Base-by-base conservation (phyloP, 2,888 invertebrate genomes). In the Apodemia mormo region DNA sequence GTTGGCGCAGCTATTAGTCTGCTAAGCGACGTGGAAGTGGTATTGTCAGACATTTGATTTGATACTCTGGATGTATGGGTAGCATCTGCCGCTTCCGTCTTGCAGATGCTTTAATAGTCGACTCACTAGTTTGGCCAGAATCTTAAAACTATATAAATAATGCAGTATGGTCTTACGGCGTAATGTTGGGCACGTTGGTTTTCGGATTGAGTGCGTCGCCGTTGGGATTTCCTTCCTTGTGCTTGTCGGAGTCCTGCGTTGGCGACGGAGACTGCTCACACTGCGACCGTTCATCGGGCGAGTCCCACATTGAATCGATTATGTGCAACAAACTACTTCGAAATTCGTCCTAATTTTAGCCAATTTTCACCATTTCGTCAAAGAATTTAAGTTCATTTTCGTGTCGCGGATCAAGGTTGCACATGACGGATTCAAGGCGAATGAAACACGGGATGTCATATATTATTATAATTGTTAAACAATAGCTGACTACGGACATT, bases 221-320 rank as follows among this genome's bases (percentile, higher is more conserved):
- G 85, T 88, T 89, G 81, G 85, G 78, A 79, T 82, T 84, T 76
- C 79, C 82, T 22, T 92, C 90, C 76, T 87, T 87, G 77, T 85
- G 84, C 77, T 86, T 82, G 64, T 74, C 74, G 8, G 56, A 4
- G 81, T 85, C 82, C 81, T 81, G 82, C 71, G 87, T 84, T 76
- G 86, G 88, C 78, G 89, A 84, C 75, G 82, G 80, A 75, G 84
- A 87, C 73, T 85, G 89, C 85, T 93, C 92, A 83, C 93, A 88
- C 94, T 94, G 94, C 90, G 94, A 93, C 86, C 86, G 88, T 90
- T 93, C 94, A 89, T 93, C 93, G 88, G 93, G 89, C 92, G 94
- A 94, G 91, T 94, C 94, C 94, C 94, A 94, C 94, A 94, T 85
- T 94, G 94, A 94, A 94, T 94, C 94, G 90, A 94, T 94, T 92